Conservation (phyloP, 2,797 vertebrate genomes). For the Myotis planiceps region DNA sequence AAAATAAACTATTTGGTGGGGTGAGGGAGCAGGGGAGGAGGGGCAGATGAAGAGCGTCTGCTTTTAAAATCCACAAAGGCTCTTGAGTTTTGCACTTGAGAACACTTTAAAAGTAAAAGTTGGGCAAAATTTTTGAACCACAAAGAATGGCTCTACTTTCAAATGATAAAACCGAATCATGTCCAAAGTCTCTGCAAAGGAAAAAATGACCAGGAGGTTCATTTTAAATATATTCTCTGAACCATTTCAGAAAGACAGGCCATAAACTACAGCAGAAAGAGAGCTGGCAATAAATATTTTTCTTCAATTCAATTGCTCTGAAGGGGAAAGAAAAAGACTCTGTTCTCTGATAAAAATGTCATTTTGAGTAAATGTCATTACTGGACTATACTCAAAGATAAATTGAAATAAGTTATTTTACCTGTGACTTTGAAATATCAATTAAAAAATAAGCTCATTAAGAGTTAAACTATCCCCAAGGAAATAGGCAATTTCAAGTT, state of each 20-base stretch:
- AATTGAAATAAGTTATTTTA: neutral
- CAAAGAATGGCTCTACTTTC: neutral
- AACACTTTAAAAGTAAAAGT: neutral
- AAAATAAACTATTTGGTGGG: neutral
- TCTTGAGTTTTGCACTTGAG: neutral
- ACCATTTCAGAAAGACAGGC: conserved; percentile 23
- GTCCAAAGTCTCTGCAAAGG: conserved; percentile 44
- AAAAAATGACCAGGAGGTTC: conserved; percentile 12
- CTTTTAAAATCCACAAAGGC: conserved; percentile 1
- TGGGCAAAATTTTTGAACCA: neutral
- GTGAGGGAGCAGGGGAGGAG: no score
- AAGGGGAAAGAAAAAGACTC: conserved; percentile 18
- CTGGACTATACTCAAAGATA: neutral
- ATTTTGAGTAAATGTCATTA: neutral
- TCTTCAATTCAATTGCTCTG: conserved; percentile 29
- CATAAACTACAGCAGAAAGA: conserved; percentile 39
- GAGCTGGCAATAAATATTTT: conserved; percentile 61
- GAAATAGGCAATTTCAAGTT: neutral
- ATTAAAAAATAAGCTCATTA: neutral
- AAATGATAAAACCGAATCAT: conserved; percentile 39
- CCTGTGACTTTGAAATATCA: neutral
- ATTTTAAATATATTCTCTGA: conserved; percentile 60
- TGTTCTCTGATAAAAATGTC: conserved; percentile 23
- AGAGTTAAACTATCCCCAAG: neutral
- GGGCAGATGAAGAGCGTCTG: neutral